These are phyloP conservation scores for Chloroceryle inda DNA, from an alignment of 2,797 vertebrate genomes.

Conservation along the genomic window DNA sequence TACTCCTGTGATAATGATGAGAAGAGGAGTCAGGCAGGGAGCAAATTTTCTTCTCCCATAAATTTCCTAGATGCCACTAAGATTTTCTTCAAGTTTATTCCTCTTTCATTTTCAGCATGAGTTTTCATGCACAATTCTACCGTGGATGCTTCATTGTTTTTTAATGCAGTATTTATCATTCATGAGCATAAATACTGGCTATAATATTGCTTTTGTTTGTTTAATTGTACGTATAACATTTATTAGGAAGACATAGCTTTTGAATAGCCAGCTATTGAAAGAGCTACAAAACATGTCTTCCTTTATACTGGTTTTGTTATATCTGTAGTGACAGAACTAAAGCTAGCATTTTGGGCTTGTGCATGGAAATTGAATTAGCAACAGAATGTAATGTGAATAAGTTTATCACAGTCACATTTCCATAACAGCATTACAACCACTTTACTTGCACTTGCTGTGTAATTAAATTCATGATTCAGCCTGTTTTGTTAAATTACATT, in stretches of 20 bases:
- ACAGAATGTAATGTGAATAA: slow-evolving; percentile 18
- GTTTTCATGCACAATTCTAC: not conserved
- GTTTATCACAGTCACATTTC: slow-evolving; percentile 31
- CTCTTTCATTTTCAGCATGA: not conserved
- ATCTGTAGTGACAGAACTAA: not conserved
- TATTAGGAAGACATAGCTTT: not conserved
- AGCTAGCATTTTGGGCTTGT: not conserved
- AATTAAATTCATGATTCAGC: slow-evolving; percentile 31
- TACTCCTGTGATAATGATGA: not conserved
- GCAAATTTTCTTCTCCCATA: not conserved
- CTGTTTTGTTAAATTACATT: slow-evolving; percentile 21
- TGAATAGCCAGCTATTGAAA: not conserved
- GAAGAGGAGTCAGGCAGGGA: not conserved
- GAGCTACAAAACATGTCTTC: not conserved
- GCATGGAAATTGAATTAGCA: slow-evolving; percentile 45
- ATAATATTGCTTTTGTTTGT: not conserved
- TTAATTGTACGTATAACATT: not conserved
- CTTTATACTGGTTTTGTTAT: not conserved
- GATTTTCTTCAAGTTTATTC: not conserved
- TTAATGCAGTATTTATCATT: not conserved
- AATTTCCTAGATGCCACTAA: not conserved
- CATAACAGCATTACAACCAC: not conserved
- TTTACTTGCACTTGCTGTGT: slow-evolving; percentile 3
- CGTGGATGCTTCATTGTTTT: not conserved
- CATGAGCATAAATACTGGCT: not conserved